Evolutionary conservation across 30 jellyfish, hydroid and myxozoan species (phyloP), one percentile per base, ranked within the genome.

Genomic region (Hydractinia symbiolongicarpus): DNA sequence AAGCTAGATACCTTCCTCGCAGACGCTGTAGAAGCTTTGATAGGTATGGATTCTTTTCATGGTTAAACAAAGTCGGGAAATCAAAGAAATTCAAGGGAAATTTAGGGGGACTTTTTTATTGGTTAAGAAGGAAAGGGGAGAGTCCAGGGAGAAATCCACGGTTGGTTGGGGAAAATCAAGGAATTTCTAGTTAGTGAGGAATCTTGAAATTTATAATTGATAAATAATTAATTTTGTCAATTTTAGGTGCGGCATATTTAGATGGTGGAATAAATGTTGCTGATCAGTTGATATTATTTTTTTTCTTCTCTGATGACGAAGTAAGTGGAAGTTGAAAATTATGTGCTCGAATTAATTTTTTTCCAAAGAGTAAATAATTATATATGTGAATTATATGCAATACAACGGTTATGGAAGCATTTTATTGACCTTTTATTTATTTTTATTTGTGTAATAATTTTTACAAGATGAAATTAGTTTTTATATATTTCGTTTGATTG

Each of bases 241-340:
- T 82, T 57, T 16, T 81, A 91, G 98, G 96, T 61, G 95, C 98
- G 6, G 96, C 87, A 14, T 91, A 77, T 76, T 70, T 91, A 16
- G 98, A 91, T 72, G 96, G 95, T 4, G 98, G 98, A 8, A 70
- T 64, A 30, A 86, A 73, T 5, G 84, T 10, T 30, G 95, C 87
- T 5, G 96, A 91, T 55, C 67, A 60, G 13, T 83, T 91, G 6
- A 17, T 91, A 17, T 13, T 60, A n/a, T n/a, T 10, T 5, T 68
- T 91, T 15, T 62, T 70, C 14, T 91, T 91, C 78, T 5, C 51
- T 1, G 90, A 79, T 44, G 95, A 91, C 7, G 20, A 73, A 72
- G 98, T 91, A 83, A 58, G 69, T 16, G 1, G 15, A 58, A 11
- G 69, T 58, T 58, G 17, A 30, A 30, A 30, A 11, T 58, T 58